Percentiles rank a stretch among this genome's conserved stretches.
Evolutionary conservation across 2,888 invertebrate genomes (phyloP).

Genomic region (Bibio marci): DNA sequence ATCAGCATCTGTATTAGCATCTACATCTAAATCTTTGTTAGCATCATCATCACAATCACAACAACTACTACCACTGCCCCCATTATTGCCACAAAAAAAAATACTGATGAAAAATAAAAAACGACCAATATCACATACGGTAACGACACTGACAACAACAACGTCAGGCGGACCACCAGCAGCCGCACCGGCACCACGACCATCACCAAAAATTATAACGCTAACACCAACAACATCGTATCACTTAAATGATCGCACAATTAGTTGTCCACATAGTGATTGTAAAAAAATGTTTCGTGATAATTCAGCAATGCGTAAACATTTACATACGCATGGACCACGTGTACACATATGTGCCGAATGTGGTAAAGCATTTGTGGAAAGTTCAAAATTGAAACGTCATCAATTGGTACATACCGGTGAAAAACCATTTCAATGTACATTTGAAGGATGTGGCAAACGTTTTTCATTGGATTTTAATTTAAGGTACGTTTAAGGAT

Average conservation of each 20-base stretch:
- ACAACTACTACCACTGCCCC: conserved; percentile 30
- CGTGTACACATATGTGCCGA: conserved; percentile 92
- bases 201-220: too few species aligned
- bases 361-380: conserved; percentile 95
- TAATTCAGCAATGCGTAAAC: conserved; percentile 93
- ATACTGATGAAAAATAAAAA: background rate
- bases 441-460: conserved; percentile 95
- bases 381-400: conserved; percentile 87
- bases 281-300: conserved; percentile 95
- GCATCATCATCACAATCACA: too few species aligned
- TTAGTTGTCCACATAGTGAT: too few species aligned
- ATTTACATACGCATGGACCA: conserved; percentile 91
- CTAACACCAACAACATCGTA: too few species aligned
- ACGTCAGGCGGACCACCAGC: background rate
- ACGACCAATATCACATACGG: too few species aligned
- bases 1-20: too few species aligned
- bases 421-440: conserved; percentile 95
- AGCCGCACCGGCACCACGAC: too few species aligned
- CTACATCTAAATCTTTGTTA: too few species aligned
- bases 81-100: too few species aligned
- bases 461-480: conserved; percentile 93
- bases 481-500: conserved; percentile 42
- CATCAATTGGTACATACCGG: conserved; percentile 96
- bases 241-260: too few species aligned
- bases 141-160: too few species aligned